phyloP scores from a whole-genome alignment of 2,888 invertebrate genomes.

The Zaprionus lineosus region DNA sequence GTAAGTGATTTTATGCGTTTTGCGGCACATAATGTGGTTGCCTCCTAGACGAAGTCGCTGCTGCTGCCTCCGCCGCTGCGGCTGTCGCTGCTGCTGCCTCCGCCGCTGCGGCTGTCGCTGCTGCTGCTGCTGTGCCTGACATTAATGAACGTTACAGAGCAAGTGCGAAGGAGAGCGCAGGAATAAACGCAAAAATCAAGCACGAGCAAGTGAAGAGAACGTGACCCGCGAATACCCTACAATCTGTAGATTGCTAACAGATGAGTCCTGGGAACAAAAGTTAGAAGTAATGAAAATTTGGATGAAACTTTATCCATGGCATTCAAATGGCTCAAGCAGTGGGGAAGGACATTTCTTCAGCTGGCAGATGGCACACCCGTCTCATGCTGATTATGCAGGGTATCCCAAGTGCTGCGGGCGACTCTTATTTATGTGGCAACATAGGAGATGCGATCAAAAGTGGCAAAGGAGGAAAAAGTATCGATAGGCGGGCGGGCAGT shows the following conservation, averaged over 20 bases:
- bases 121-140: slow-evolving; percentile 57
- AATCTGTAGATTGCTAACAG: too few relatives aligned
- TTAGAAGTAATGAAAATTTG: too few relatives aligned
- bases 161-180: slow-evolving; percentile 8
- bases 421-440: slow-evolving; percentile 63
- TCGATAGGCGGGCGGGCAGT: slow-evolving; percentile 37
- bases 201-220: too few relatives aligned
- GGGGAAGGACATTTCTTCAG: too few relatives aligned
- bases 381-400: too few relatives aligned
- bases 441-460: slow-evolving; percentile 20
- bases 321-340: too few relatives aligned
- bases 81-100: slow-evolving; percentile 60
- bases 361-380: too few relatives aligned
- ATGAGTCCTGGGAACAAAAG: too few relatives aligned
- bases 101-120: slow-evolving; percentile 4
- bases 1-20: slow-evolving; percentile 67
- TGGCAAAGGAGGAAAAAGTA: slow-evolving; percentile 25
- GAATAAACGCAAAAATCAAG: too few relatives aligned
- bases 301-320: too few relatives aligned
- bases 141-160: slow-evolving; percentile 67
- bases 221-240: too few relatives aligned
- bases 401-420: slow-evolving; percentile 72
- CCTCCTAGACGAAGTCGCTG: slow-evolving; percentile 53
- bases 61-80: slow-evolving; percentile 8
- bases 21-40: slow-evolving; percentile 73